These are phyloP conservation scores for Cephus cinctus DNA, from an alignment of 1,140 invertebrate genomes.

Conservation along the genomic window DNA sequence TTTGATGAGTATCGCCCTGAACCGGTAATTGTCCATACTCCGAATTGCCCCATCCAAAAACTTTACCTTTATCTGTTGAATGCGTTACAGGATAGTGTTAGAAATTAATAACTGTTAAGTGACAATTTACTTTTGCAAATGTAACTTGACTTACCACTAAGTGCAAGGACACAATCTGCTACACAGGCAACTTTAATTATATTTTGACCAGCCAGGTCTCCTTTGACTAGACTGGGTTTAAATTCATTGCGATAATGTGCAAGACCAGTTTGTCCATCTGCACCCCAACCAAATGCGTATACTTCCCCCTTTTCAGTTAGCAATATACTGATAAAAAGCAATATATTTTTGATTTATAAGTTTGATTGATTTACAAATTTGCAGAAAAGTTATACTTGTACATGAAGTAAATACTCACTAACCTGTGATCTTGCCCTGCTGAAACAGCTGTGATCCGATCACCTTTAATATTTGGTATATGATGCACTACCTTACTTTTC, in stretches of 20 bases:
- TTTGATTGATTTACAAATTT: conserved; percentile 4
- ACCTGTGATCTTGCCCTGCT: conserved; percentile 86
- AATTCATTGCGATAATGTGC: conserved; percentile 67
- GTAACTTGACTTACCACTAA: conserved; percentile 81
- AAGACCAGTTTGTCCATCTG: conserved; percentile 91
- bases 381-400: not conserved
- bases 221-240: conserved; percentile 65
- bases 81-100: not conserved
- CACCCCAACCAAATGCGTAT: conserved; percentile 89
- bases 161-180: conserved; percentile 85
- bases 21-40: conserved; percentile 86
- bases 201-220: conserved; percentile 80
- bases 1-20: conserved; percentile 54
- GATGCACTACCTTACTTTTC: conserved; percentile 64
- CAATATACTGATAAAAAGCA: conserved; percentile 68
- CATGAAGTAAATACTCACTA: conserved; percentile 28
- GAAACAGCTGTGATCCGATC: conserved; percentile 64
- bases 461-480: conserved; percentile 65
- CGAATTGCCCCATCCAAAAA: conserved; percentile 97
- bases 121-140: conserved; percentile 2
- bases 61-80: conserved; percentile 78
- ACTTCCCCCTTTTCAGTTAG: conserved; percentile 79
- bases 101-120: conserved; percentile 5
- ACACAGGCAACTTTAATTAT: conserved; percentile 79
- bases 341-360: not conserved